Evolutionary conservation across 2,113 vertebrate genomes (phyloP).

Genomic region (Suncus etruscus): DNA sequence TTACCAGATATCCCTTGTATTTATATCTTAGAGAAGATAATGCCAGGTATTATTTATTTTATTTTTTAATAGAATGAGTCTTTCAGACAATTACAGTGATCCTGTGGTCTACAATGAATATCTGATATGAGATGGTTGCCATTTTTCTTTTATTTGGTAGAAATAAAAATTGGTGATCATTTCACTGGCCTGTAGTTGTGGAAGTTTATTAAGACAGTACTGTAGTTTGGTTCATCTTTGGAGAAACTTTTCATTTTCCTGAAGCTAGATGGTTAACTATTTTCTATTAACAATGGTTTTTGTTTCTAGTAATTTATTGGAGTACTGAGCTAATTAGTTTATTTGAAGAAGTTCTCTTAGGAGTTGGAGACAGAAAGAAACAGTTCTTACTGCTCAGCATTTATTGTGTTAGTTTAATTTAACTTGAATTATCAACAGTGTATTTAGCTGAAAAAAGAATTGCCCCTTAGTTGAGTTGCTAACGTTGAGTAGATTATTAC

Average conservation of each 20-base stretch:
- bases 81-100: slow-evolving; percentile 10
- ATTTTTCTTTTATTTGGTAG: slow-evolving; percentile 41
- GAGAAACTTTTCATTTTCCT: slow-evolving; percentile 28
- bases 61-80: slow-evolving; percentile 11
- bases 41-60: slow-evolving; percentile 32
- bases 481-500: slow-evolving; percentile 28
- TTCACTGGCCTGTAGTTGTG: slow-evolving; percentile 26
- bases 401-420: slow-evolving; percentile 56
- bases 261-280: background rate
- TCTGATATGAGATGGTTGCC: background rate
- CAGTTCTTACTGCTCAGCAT: background rate
- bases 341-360: slow-evolving; percentile 41
- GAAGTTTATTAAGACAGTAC: background rate
- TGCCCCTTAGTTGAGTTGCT: slow-evolving; percentile 2
- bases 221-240: slow-evolving; percentile 38
- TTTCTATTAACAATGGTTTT: no score
- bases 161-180: background rate
- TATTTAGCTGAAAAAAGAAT: background rate
- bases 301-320: slow-evolving; percentile 32
- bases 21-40: background rate
- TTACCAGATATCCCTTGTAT: slow-evolving; percentile 37
- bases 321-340: slow-evolving; percentile 18
- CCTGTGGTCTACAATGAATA: background rate
- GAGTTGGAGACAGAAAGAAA: slow-evolving; percentile 55
- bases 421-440: background rate